Conservation (phyloP, 2,888 invertebrate species). For the Parnassius orleans region DNA sequence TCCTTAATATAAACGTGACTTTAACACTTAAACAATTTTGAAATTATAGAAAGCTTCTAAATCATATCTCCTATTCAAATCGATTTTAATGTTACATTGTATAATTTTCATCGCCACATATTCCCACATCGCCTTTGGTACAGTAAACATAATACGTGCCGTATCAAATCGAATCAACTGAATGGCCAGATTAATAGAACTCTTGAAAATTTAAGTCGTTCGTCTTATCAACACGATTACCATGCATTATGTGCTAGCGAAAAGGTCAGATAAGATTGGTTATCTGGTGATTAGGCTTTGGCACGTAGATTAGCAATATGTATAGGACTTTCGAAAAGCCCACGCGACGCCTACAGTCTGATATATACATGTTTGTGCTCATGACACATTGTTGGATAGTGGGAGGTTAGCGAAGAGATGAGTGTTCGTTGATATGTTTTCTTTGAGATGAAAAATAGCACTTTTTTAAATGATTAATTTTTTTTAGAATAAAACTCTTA, state of each 20-base stretch:
- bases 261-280: conserved; percentile 47
- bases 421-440: conserved; percentile 5
- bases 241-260: conserved; percentile 28
- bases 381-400: conserved; percentile 21
- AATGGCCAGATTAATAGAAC: conserved; percentile 47
- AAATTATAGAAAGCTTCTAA: too few species aligned
- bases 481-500: too few species aligned
- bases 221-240: conserved; percentile 23
- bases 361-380: conserved; percentile 38
- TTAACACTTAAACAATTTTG: too few species aligned
- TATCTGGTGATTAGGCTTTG: conserved; percentile 52
- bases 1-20: too few species aligned
- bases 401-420: conserved; percentile 8
- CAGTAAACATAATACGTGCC: conserved; percentile 55
- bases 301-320: conserved; percentile 61
- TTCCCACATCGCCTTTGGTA: conserved; percentile 67
- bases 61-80: too few species aligned
- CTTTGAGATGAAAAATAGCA: not conserved
- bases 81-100: conserved; percentile 14
- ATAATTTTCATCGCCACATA: conserved; percentile 35
- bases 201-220: conserved; percentile 24
- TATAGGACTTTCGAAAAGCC: conserved; percentile 68
- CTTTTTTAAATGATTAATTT: too few species aligned
- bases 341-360: conserved; percentile 67
- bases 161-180: conserved; percentile 62